Percentiles rank a stretch among this genome's conserved stretches.
These are phyloP conservation scores for Coregonus suidteri DNA, from an alignment of 2,797 vertebrate species.

Conservation along the genomic window DNA sequence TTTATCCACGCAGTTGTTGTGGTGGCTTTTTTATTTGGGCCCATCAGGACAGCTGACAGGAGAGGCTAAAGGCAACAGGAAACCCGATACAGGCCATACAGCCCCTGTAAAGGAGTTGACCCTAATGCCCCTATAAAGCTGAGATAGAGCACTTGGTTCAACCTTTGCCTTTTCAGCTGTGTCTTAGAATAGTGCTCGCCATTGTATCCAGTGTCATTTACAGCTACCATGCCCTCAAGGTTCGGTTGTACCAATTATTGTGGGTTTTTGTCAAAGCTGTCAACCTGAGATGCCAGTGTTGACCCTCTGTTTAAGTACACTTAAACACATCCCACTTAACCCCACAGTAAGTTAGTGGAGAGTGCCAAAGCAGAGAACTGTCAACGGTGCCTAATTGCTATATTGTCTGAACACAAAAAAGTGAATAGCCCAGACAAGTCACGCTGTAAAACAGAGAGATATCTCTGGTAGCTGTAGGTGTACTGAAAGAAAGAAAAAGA, in stretches of 20 bases:
- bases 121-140: slow-evolving; percentile 44
- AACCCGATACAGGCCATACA: slow-evolving; percentile 46
- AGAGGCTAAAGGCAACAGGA: slow-evolving; percentile 41
- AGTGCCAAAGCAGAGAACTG: not conserved
- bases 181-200: slow-evolving; percentile 17
- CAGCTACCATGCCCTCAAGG: slow-evolving; percentile 36
- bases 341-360: not conserved
- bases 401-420: slow-evolving; percentile 28
- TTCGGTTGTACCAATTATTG: slow-evolving; percentile 30
- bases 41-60: slow-evolving; percentile 45
- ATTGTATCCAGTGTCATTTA: slow-evolving; percentile 53
- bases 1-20: slow-evolving; percentile 34
- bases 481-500: not conserved
- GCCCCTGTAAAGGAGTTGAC: slow-evolving; percentile 41
- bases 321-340: slow-evolving; percentile 9
- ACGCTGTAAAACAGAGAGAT: not conserved
- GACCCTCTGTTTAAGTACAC: slow-evolving; percentile 24
- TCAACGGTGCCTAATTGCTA: slow-evolving; percentile 24
- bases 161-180: slow-evolving; percentile 34
- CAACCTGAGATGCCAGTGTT: slow-evolving; percentile 7
- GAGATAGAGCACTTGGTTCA: slow-evolving; percentile 24
- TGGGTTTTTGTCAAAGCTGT: slow-evolving; percentile 22
- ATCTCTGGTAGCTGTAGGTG: slow-evolving; percentile 11
- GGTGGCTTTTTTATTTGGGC: slow-evolving; percentile 34
- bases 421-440: slow-evolving; percentile 21